phyloP scores from a whole-genome alignment of 2,888 invertebrate genomes.

The Eurois occulta region DNA sequence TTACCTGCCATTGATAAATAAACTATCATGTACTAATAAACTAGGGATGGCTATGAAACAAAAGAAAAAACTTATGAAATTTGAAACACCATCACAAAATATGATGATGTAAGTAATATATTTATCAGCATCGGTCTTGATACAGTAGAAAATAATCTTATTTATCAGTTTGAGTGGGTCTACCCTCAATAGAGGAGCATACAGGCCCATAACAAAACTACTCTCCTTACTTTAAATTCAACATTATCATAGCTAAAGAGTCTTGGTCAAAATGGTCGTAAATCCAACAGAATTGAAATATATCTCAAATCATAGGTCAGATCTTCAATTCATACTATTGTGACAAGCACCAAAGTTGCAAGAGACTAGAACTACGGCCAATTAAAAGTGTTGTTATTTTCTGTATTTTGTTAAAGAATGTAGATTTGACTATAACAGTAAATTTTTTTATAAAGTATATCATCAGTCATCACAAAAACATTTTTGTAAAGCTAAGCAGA shows the following conservation, averaged over 20 bases:
- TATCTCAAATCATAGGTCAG: neutral
- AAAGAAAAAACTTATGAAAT: neutral
- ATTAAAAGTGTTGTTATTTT: neutral
- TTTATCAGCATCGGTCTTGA: slow-evolving; percentile 35
- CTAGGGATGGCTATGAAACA: neutral
- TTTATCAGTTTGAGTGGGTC: slow-evolving; percentile 6
- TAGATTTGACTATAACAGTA: neutral
- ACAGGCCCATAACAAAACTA: neutral
- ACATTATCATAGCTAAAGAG: neutral
- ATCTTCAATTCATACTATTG: neutral
- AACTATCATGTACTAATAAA: neutral
- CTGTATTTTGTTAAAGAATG: neutral
- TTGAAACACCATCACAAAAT: slow-evolving; percentile 20
- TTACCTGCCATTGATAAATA: neutral
- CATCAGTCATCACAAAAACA: neutral
- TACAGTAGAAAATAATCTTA: slow-evolving; percentile 31
- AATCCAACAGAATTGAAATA: neutral
- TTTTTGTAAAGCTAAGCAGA: neutral
- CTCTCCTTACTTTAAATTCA: neutral
- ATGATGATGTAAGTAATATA: slow-evolving; percentile 6
- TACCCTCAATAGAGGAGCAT: neutral
- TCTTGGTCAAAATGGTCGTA: neutral
- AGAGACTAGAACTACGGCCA: neutral
- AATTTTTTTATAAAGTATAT: neutral
- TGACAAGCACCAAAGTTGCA: neutral